Percentiles rank a stretch among this genome's conserved stretches.
These are phyloP conservation scores for Spinibarbus caldwelli DNA, from an alignment of 2,797 vertebrate genomes.

Conservation along the genomic window DNA sequence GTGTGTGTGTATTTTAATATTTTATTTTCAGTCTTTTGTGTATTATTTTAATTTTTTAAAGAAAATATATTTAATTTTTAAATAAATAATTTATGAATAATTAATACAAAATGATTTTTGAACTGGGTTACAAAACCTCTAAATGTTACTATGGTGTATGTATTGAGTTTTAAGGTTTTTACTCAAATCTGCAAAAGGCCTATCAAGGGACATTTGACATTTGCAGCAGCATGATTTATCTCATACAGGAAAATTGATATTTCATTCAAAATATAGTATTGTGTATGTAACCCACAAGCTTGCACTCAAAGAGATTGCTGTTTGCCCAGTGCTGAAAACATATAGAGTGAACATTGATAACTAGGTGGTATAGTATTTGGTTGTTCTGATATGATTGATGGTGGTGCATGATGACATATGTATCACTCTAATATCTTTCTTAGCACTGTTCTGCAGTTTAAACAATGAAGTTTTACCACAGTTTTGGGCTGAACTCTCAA, in stretches of 20 bases:
- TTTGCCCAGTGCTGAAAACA: not conserved
- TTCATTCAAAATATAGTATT: not conserved
- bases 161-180: not conserved
- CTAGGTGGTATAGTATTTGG: not conserved
- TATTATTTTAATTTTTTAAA: not conserved
- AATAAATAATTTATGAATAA: not conserved
- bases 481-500: not conserved
- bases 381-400: not conserved
- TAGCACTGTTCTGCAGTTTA: not conserved
- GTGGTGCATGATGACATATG: not conserved
- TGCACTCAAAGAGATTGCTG: not conserved
- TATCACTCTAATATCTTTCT: not conserved
- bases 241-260: not conserved
- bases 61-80: not conserved
- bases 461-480: not conserved
- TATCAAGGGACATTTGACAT: not conserved
- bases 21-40: not conserved
- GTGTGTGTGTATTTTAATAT: too few species aligned
- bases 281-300: not conserved
- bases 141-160: not conserved
- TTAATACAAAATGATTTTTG: not conserved
- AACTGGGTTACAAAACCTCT: not conserved
- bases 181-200: not conserved
- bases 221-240: not conserved
- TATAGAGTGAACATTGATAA: not conserved